Percentiles rank a stretch among this genome's conserved stretches.
Conservation (phyloP, 2,113 vertebrate species). For the Sminthopsis crassicaudata region DNA sequence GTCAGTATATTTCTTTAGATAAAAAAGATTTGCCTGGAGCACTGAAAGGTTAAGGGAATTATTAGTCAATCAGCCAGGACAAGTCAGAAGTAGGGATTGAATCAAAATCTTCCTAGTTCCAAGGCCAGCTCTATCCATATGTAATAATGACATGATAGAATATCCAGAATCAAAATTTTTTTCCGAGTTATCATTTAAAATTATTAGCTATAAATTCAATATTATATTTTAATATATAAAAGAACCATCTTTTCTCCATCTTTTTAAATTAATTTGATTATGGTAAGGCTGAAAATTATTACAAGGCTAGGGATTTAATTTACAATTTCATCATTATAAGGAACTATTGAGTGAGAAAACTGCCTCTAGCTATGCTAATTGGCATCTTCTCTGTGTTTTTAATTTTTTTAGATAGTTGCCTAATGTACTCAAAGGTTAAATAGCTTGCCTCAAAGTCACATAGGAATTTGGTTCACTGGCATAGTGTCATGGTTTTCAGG, state of each 20-base stretch:
- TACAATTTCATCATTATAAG: not conserved
- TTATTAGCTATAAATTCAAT: not conserved
- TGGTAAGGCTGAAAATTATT: not conserved
- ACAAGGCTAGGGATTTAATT: not conserved
- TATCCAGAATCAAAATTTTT: not conserved
- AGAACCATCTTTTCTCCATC: not conserved
- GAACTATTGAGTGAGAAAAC: not conserved
- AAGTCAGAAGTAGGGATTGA: not conserved
- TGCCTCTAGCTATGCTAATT: not conserved
- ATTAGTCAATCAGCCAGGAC: not conserved
- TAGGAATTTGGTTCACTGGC: not conserved
- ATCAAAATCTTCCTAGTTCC: not conserved
- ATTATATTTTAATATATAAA: not conserved
- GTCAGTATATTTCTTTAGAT: not conserved
- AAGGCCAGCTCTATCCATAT: not conserved
- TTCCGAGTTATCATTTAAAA: not conserved
- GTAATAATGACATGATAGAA: not conserved
- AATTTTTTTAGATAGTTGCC: not conserved
- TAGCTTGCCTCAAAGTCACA: not conserved
- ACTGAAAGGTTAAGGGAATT: not conserved
- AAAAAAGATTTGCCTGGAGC: not conserved
- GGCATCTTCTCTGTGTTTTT: not conserved
- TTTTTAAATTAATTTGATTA: conserved; percentile 3
- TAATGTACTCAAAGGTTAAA: not conserved
- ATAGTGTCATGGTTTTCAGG: not conserved